Evolutionary conservation across 2,888 invertebrate genomes (phyloP).

Genomic region (Athalia cordata): DNA sequence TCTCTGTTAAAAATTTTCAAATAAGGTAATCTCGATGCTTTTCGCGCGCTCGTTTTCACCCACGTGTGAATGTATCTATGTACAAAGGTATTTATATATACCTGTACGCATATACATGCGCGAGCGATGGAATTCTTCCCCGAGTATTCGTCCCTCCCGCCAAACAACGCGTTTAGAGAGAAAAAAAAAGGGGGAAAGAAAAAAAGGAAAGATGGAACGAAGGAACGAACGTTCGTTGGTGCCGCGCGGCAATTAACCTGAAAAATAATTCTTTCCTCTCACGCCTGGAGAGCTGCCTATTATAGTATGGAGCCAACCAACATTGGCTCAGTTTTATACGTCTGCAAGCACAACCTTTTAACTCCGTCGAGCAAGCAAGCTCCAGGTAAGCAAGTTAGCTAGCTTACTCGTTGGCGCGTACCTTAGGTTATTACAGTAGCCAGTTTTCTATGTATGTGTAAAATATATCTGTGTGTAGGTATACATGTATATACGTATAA

Average conservation of each 20-base stretch:
- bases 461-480: too few relatives aligned
- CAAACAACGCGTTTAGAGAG: conserved; percentile 36
- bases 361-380: conserved; percentile 39
- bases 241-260: conserved; percentile 61
- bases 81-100: too few relatives aligned
- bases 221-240: conserved; percentile 13
- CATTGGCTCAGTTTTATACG: conserved; percentile 24
- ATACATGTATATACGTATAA: too few relatives aligned
- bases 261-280: conserved; percentile 63
- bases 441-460: too few relatives aligned
- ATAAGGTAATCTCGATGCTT: conserved; percentile 34
- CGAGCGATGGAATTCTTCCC: not conserved
- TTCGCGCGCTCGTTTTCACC: not conserved
- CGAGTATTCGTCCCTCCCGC: conserved; percentile 7
- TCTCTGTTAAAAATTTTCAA: conserved; percentile 16
- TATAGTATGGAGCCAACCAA: conserved; percentile 42
- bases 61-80: too few relatives aligned
- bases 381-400: too few relatives aligned
- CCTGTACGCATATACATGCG: too few relatives aligned
- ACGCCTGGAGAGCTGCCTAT: conserved; percentile 27
- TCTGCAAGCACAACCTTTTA: conserved; percentile 45
- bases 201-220: conserved; percentile 36
- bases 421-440: too few relatives aligned
- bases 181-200: not conserved
- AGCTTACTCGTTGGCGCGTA: too few relatives aligned